Evolutionary conservation across 2,797 vertebrate genomes (phyloP).

Genomic region (Mus caroli): DNA sequence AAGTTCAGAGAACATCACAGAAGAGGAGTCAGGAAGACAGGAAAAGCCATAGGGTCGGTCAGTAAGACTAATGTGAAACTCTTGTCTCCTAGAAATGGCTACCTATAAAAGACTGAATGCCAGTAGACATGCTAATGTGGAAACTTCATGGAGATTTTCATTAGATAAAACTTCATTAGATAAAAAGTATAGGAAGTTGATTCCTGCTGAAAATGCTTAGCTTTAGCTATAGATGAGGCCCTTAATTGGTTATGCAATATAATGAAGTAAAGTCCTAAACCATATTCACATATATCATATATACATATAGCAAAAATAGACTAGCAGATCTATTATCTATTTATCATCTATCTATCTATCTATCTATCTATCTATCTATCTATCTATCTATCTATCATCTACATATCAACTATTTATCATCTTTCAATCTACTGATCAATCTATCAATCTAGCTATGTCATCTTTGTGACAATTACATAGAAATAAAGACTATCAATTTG

Average conservation of each 20-base stretch:
- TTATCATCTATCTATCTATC: not conserved
- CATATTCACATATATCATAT: not conserved
- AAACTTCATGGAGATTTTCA: not conserved
- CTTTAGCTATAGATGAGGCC: not conserved
- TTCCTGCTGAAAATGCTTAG: not conserved
- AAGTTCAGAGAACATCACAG: not conserved
- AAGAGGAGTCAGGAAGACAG: not conserved
- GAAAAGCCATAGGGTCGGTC: not conserved
- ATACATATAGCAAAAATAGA: not conserved
- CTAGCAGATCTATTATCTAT: not conserved
- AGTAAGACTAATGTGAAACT: no score
- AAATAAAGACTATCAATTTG: not conserved
- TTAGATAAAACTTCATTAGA: not conserved
- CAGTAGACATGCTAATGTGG: not conserved
- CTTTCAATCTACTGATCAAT: not conserved
- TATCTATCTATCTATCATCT: not conserved
- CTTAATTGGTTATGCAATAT: not conserved
- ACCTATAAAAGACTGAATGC: no score
- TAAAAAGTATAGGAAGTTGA: not conserved
- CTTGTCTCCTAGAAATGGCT: not conserved
- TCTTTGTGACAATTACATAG: not conserved
- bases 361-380: not conserved
- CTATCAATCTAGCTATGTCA: not conserved
- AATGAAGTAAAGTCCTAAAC: not conserved
- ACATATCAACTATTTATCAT: not conserved